These are phyloP conservation scores for Acrossocheilus fasciatus DNA, from an alignment of 2,797 vertebrate genomes.

Conservation along the genomic window DNA sequence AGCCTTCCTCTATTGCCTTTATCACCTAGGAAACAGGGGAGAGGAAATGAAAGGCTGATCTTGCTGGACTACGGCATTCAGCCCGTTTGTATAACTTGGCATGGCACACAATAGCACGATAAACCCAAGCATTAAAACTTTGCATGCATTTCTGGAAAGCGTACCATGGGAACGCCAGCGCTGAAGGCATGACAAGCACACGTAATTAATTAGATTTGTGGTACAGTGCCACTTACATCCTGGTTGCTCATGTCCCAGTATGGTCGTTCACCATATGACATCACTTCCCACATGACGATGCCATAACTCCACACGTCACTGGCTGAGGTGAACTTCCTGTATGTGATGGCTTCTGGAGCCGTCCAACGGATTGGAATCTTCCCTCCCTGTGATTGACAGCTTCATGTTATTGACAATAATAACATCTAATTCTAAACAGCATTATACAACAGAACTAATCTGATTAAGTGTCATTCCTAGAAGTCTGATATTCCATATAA, in stretches of 20 bases:
- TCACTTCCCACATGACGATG: slow-evolving; percentile 99
- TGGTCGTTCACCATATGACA: slow-evolving; percentile 96
- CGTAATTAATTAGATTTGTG: slow-evolving; percentile 41
- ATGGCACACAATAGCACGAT: slow-evolving; percentile 4
- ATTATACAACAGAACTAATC: background rate
- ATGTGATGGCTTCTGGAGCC: slow-evolving; percentile 96
- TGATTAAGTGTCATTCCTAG: background rate
- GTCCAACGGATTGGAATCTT: slow-evolving; percentile 99
- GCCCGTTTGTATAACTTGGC: slow-evolving; percentile 26
- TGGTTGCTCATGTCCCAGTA: slow-evolving; percentile 99
- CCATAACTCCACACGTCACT: slow-evolving; percentile 99
- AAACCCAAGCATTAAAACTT: background rate
- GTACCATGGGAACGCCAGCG: background rate
- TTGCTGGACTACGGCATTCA: slow-evolving; percentile 10
- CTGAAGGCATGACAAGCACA: background rate
- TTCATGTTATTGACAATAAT: slow-evolving; percentile 4
- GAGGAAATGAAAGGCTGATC: slow-evolving; percentile 7
- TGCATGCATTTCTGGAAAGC: background rate
- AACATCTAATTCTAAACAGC: background rate
- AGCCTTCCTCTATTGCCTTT: slow-evolving; percentile 98
- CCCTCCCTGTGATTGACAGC: slow-evolving; percentile 85
- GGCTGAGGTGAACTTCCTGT: slow-evolving; percentile 96
- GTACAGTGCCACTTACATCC: slow-evolving; percentile 84
- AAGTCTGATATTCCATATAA: background rate
- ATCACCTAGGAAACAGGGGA: slow-evolving; percentile 84